Base-by-base conservation (phyloP, 2,113 vertebrate species). In the Dissostichus mawsoni region DNA sequence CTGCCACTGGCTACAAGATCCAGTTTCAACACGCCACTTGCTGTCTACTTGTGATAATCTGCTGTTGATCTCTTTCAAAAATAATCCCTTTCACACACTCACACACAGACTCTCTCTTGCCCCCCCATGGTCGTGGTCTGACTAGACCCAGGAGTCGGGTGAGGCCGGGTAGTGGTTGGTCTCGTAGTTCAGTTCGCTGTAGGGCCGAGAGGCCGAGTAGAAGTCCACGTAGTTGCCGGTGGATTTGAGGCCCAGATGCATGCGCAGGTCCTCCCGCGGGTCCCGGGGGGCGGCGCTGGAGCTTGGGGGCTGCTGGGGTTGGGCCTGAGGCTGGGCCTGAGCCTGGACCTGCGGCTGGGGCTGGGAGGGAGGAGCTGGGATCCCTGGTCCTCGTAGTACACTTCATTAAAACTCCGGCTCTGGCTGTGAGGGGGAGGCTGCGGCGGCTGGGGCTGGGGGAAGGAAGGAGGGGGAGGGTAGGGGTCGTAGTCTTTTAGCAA, bases 131-230 rank as follows among this genome's bases (percentile, higher is more conserved):
- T 68, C 45, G 91, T 48, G 52, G 78, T 82, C 69, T 78, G 92
- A 76, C 96, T 97, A 99, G 93, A 99, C 98, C 98, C 98, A 99
- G 90, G 98, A 99, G 96, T 99, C 98, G 59, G 98, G 98, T 25
- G 98, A 99, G 92, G 97, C 98, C 59, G 98, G 98, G 94, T 99
- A 99, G 96, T 99, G 98, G 95, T 98, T 99, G 92, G 97, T 99
- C 95, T 99, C 98, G 93, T 99, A 99, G 96, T 99, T 99, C 92
- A 99, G 97, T 98, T 99, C 98, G 77, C 98, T 99, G 95, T 99
- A 99, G 85, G 98, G 98, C 89, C 98, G 97, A 92, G 98, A 98
- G 56, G 98, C 98, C 1, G 98, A 99, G 94, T 99, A 99, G 97
- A 99, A 99, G 96, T 99, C 98, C 79, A 99, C 98, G 6, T 99